Evolutionary conservation across 2,113 vertebrate genomes (phyloP).

Genomic region (Malaclemys terrapin): DNA sequence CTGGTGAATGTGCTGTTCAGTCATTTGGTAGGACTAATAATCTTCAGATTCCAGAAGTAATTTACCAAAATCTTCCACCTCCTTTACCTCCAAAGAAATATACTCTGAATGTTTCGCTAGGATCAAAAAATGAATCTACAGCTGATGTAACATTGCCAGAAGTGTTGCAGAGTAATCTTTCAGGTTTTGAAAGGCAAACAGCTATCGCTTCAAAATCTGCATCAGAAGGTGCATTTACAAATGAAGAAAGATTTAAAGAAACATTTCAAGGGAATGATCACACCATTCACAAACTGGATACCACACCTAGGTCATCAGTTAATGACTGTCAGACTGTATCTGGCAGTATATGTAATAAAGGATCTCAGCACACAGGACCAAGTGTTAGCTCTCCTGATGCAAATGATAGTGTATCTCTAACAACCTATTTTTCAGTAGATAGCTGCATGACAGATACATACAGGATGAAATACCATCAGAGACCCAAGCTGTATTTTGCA

Average conservation of each 20-base stretch:
- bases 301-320: slow-evolving; percentile 24
- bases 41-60: slow-evolving; percentile 50
- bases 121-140: slow-evolving; percentile 27
- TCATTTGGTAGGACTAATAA: slow-evolving; percentile 20
- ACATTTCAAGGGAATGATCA: slow-evolving; percentile 58
- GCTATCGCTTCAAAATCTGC: slow-evolving; percentile 35
- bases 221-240: slow-evolving; percentile 1
- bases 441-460: slow-evolving; percentile 98
- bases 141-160: slow-evolving; percentile 32
- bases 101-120: slow-evolving; percentile 27
- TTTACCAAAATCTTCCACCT: slow-evolving; percentile 78
- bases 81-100: slow-evolving; percentile 89
- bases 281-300: slow-evolving; percentile 11
- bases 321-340: slow-evolving; percentile 58
- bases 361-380: slow-evolving; percentile 27
- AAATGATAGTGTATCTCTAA: slow-evolving; percentile 81
- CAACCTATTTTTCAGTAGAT: slow-evolving; percentile 96
- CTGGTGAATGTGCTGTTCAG: background rate
- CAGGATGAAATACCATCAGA: slow-evolving; percentile 93
- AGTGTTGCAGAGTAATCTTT: background rate
- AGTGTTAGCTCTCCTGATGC: slow-evolving; percentile 6
- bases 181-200: slow-evolving; percentile 14
- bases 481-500: slow-evolving; percentile 81
- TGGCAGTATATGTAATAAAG: slow-evolving; percentile 39
- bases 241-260: slow-evolving; percentile 54